Evolutionary conservation across 2,113 vertebrate species (phyloP), one percentile per base, ranked within the genome.

Genomic region (Tragelaphus imberbis): DNA sequence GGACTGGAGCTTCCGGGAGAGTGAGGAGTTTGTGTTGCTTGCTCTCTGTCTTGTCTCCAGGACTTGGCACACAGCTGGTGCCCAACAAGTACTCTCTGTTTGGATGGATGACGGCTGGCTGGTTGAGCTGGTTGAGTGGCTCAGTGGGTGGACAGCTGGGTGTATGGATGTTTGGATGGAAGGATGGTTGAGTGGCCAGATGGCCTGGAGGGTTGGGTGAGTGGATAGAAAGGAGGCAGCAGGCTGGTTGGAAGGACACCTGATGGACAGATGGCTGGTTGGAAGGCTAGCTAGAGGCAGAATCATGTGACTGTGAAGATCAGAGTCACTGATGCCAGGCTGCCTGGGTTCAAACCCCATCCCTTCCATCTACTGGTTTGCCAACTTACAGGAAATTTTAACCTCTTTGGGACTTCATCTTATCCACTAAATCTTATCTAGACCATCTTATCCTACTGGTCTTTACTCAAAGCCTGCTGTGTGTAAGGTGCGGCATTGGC

Each of bases 41-140:
- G 15, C 2, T 33, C 59, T 2, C 5, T 4, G 8, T 1, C 30
- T 1, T 4, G 3, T 13, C 40, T 86, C 25, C 13, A 7, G 25
- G 5, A 68, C 68, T 81, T 40, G 25, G 84, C 4, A 33, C 44
- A 51, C 13, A 92, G 84, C 68, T 77, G 87, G 90, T 10, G 15
- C 82, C 47, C 94, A 27, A 0, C 61, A 51, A 49, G 65, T 9
- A 86, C 19, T 53, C 19, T 51, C 10, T 77, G 33, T 55, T 75
- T 80, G 15, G 65, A 49, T 27, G 56, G 68, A 10, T 40, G 19
- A n/a, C 33, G 28, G 55, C 11, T 61, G 49, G 61, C 2, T 71
- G 58, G n/a, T 3, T 90, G 47, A 53, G 25, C 23, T 75, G 11
- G 47, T 14, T 63, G 53, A 12, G 2, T 51, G 53, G 63, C 12